A percentile compares a stretch with the other conserved stretches of the same genome.
phyloP scores from a whole-genome alignment of 2,797 vertebrate genomes.

The Rallus crepitans region DNA sequence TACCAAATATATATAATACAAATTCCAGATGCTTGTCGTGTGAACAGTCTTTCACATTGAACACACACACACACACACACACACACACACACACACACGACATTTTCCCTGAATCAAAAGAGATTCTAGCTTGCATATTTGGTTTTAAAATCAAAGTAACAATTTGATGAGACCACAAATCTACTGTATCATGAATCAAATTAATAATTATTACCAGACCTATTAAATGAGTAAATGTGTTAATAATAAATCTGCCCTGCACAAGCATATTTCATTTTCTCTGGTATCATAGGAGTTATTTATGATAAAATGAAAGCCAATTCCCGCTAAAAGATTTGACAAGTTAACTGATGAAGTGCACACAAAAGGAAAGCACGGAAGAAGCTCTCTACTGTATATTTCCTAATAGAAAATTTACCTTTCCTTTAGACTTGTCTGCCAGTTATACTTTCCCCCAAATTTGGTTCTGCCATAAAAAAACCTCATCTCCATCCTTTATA shows the following conservation, averaged over 20 bases:
- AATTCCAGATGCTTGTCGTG: conserved; percentile 23
- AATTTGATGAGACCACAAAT: not conserved
- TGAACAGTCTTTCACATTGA: not conserved
- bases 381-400: not conserved
- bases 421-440: not conserved
- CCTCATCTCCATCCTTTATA: not conserved
- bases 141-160: not conserved
- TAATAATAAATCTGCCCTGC: not conserved
- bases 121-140: conserved; percentile 24
- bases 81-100: not conserved
- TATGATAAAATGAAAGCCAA: not conserved
- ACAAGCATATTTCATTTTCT: not conserved
- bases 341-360: not conserved
- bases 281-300: not conserved
- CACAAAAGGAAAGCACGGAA: not conserved
- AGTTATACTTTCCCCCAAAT: not conserved
- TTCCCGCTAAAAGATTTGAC: not conserved
- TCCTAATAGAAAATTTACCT: not conserved
- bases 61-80: not conserved
- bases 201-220: conserved; percentile 28
- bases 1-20: not conserved
- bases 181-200: not conserved
- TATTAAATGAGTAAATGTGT: conserved; percentile 27
- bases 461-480: not conserved
- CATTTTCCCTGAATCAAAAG: not conserved